Base-by-base conservation (phyloP, 2,888 invertebrate species). In the Myopa tessellatipennis region DNA sequence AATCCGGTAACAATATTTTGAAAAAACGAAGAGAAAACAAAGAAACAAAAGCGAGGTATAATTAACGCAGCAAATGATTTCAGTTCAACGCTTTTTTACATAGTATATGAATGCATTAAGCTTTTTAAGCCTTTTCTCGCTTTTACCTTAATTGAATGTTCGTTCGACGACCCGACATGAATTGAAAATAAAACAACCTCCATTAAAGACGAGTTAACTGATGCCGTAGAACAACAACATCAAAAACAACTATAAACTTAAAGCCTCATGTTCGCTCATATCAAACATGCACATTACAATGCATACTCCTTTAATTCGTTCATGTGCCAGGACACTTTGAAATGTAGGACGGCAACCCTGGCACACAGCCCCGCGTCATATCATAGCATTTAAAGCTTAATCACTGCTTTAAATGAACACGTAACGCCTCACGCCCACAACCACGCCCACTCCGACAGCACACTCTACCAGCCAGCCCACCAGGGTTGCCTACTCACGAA, bases 391-490 rank as follows among this genome's bases (percentile, higher is more conserved):
- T 45, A 69, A 50, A 12, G 68, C 50, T 69, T 69, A 69, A 40
- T 69, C 68, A 69, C 45, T 50, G 68, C 50, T 69, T 69, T 50
- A 69, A 69, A 67, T 67, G 12, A 69, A 26, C 68, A 45, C 18
- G 50, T 6, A 6, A 26, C 61, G 18, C 61, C 61, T 6, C 61
- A 26, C 61, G 18, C 61, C 61, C 18, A 26, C 68, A 8, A n/a
- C 18, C 38, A 40, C 68, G 40, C 68, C 68, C 68, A n/a, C 68
- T 5, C 67, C 38, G 12, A 52, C 3, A 3, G 58, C n/a, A 58
- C 16, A 16, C 16, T 6, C 14, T n/a, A 6, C 16, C 58, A n/a
- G 16, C 1, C 26, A 26, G 26, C 26, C 26, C 58, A n/a, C 4
- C 58, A 16, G 18, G 18, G 58, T n/a, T 58, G 18, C 18, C 16